Conservation (phyloP, 2,113 vertebrate genomes). For the Turdus rufiventris region DNA sequence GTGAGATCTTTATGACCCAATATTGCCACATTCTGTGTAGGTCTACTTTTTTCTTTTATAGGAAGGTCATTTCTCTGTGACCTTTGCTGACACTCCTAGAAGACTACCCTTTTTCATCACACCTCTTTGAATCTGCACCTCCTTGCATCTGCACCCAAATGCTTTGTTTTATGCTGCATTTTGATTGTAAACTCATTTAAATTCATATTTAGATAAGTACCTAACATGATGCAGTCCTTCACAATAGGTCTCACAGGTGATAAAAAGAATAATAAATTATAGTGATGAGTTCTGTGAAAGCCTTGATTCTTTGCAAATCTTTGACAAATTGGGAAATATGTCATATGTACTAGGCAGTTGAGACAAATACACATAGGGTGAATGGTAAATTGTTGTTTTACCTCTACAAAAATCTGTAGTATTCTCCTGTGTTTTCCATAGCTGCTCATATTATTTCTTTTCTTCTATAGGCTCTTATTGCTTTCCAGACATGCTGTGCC, state of each 20-base stretch:
- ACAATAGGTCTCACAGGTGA: background rate
- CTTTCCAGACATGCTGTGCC: slow-evolving; percentile 55
- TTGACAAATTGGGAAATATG: background rate
- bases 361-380: background rate
- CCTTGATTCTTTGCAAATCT: background rate
- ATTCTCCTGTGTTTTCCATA: slow-evolving; percentile 20
- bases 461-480: slow-evolving; percentile 57
- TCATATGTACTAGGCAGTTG: background rate
- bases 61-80: background rate
- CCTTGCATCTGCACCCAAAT: background rate
- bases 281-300: background rate
- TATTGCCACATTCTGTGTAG: background rate
- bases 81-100: background rate
- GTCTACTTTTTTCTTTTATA: background rate
- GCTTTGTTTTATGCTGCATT: background rate
- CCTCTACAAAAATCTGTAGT: slow-evolving; percentile 5
- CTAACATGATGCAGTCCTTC: background rate
- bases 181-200: background rate
- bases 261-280: background rate
- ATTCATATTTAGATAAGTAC: background rate
- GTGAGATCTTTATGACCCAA: background rate
- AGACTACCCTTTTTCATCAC: background rate
- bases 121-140: background rate
- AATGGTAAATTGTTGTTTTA: background rate
- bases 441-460: slow-evolving; percentile 49